Conservation (phyloP, 2,888 invertebrate species). For the Thera obeliscata region DNA sequence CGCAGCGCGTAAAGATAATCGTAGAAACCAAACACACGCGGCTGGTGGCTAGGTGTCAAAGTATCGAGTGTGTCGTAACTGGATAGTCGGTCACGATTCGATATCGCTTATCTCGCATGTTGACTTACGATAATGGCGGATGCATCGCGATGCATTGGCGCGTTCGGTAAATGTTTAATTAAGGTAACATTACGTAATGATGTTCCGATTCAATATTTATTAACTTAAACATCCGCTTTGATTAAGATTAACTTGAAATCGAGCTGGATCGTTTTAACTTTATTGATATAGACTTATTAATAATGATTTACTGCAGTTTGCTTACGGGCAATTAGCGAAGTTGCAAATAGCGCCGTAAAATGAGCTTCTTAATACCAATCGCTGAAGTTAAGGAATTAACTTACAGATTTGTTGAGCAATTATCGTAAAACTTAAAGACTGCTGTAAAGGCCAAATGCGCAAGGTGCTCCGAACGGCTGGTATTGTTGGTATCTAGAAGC, state of each 20-base stretch:
- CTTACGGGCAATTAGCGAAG: constrained; percentile 12
- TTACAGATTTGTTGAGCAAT: constrained; percentile 26
- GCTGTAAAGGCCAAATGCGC: constrained; percentile 28
- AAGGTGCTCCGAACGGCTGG: constrained; percentile 30
- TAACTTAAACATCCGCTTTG: constrained; percentile 33
- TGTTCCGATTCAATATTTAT: constrained; percentile 30
- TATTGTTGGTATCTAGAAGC: constrained; percentile 23
- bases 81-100: constrained; percentile 72
- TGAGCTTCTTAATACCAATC: constrained; percentile 19
- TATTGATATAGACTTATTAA: constrained; percentile 6
- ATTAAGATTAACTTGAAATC: constrained; percentile 17
- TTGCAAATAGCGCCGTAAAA: constrained; percentile 13
- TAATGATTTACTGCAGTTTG: constrained; percentile 3
- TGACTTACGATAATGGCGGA: constrained; percentile 71
- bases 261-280: constrained; percentile 12
- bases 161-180: constrained; percentile 72
- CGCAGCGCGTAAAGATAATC: constrained; percentile 55
- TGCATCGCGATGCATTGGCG: constrained; percentile 68
- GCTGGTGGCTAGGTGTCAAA: constrained; percentile 71
- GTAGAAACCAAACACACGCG: constrained; percentile 59
- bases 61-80: constrained; percentile 73
- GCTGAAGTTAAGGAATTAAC: constrained; percentile 18
- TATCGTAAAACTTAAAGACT: constrained; percentile 23
- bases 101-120: constrained; percentile 71
- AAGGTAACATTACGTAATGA: constrained; percentile 50